Percentiles rank a stretch among this genome's conserved stretches.
These are phyloP conservation scores for Lytechinus pictus DNA, from an alignment of 35 echinoderm and acorn worm species.

Conservation along the genomic window DNA sequence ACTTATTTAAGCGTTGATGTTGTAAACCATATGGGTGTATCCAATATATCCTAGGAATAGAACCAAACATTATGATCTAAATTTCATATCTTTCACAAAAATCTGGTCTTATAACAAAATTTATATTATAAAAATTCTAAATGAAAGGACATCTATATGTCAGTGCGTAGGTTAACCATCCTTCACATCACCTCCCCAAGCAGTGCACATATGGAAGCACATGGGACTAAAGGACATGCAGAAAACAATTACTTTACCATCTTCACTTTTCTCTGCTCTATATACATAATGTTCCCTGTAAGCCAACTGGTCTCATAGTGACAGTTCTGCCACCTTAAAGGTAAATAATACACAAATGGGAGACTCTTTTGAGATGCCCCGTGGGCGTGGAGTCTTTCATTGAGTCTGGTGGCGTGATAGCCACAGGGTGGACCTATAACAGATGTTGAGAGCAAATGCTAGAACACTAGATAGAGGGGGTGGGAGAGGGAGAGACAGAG, in stretches of 20 bases:
- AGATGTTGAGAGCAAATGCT: background rate
- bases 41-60: background rate
- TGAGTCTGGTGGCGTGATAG: conserved; percentile 32
- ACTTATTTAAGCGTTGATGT: background rate
- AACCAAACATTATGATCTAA: background rate
- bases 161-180: background rate
- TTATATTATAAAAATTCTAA: too few species aligned
- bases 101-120: too few species aligned
- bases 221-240: background rate
- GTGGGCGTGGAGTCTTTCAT: background rate
- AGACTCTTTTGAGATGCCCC: background rate
- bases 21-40: background rate
- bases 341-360: background rate
- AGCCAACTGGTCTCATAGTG: background rate
- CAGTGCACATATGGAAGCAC: background rate
- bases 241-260: background rate
- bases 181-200: background rate
- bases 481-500: background rate
- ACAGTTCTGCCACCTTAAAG: background rate
- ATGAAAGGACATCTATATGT: background rate
- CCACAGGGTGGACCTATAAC: conserved; percentile 26
- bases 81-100: background rate
- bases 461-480: background rate
- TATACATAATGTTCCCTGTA: conserved; percentile 13
- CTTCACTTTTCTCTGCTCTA: background rate